Conservation (phyloP, 2,888 invertebrate species). For the Sinodicranocentrus sp. region DNA sequence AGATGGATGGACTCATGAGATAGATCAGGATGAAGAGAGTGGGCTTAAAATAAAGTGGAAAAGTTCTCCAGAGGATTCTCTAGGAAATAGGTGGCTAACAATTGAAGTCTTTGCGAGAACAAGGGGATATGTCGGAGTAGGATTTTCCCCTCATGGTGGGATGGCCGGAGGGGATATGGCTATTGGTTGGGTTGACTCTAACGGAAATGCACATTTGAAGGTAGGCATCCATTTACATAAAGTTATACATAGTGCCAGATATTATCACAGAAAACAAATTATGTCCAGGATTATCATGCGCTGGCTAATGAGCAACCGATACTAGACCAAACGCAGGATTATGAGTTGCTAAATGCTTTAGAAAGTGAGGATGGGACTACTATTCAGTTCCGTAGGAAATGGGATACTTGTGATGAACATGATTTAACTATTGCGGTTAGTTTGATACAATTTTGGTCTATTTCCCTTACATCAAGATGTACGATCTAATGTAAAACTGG, state of each 20-base stretch:
- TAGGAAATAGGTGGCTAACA: conserved; percentile 41
- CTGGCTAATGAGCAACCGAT: conserved; percentile 67
- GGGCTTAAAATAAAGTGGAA: conserved; percentile 43
- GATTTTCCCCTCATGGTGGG: conserved; percentile 78
- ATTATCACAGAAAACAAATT: conserved; percentile 20
- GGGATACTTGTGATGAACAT: conserved; percentile 78
- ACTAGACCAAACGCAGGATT: conserved; percentile 77
- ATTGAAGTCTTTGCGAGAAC: conserved; percentile 72
- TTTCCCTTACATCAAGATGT: no score
- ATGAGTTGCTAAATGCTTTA: conserved; percentile 76
- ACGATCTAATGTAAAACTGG: not conserved
- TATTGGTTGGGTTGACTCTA: conserved; percentile 91
- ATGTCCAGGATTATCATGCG: conserved; percentile 77
- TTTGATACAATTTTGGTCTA: no score
- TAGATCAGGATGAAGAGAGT: conserved; percentile 35
- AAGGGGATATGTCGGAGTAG: conserved; percentile 78
- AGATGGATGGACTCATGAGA: conserved; percentile 48
- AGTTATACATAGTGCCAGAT: not conserved
- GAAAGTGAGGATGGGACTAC: conserved; percentile 78
- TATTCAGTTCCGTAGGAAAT: conserved; percentile 77
- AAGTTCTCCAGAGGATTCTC: conserved; percentile 11
- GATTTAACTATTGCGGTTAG: conserved; percentile 72
- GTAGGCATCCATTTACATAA: conserved; percentile 27
- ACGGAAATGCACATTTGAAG: conserved; percentile 65
- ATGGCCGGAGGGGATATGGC: conserved; percentile 84